phyloP scores from a whole-genome alignment of 1,140 invertebrate species.

The Catajapyx aquilonaris region DNA sequence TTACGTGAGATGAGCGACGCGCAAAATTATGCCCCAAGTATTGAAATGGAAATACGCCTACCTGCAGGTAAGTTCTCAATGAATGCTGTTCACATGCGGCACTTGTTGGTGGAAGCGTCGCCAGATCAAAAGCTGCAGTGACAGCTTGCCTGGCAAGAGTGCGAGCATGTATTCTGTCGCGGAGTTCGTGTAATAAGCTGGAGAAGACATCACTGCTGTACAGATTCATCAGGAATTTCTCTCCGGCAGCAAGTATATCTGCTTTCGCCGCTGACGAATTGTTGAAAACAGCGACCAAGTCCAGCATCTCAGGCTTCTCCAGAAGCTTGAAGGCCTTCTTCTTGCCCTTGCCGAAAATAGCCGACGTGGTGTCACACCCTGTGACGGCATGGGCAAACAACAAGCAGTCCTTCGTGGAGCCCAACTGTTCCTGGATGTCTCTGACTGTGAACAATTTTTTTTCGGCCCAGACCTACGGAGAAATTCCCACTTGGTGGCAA shows the following conservation, averaged over 20 bases:
- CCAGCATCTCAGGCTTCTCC: constrained; percentile 1
- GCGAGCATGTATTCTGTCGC: neutral
- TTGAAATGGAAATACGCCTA: too few species aligned
- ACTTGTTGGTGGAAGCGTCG: too few species aligned
- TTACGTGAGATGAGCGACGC: too few species aligned
- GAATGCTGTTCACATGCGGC: too few species aligned
- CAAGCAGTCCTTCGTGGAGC: constrained; percentile 1
- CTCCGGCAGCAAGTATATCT: constrained; percentile 2
- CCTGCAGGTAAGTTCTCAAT: too few species aligned
- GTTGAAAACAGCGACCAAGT: constrained; percentile 1
- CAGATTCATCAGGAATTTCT: constrained; percentile 2
- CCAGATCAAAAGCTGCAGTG: too few species aligned
- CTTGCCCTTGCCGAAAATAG: constrained; percentile 3
- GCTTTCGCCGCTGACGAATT: constrained; percentile 1
- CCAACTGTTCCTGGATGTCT: constrained; percentile 3
- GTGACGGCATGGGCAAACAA: constrained; percentile 3
- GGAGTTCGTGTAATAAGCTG: constrained; percentile 2
- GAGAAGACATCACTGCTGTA: constrained; percentile 1
- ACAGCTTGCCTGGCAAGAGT: too few species aligned
- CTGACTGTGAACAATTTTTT: constrained; percentile 1
- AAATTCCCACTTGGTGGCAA: too few species aligned
- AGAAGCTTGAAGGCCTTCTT: constrained; percentile 4
- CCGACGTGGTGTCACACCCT: constrained; percentile 4
- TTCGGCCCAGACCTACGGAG: too few species aligned
- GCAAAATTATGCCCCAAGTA: too few species aligned